phyloP scores from a whole-genome alignment of 2,888 invertebrate genomes.

The Eupithecia vulgata region DNA sequence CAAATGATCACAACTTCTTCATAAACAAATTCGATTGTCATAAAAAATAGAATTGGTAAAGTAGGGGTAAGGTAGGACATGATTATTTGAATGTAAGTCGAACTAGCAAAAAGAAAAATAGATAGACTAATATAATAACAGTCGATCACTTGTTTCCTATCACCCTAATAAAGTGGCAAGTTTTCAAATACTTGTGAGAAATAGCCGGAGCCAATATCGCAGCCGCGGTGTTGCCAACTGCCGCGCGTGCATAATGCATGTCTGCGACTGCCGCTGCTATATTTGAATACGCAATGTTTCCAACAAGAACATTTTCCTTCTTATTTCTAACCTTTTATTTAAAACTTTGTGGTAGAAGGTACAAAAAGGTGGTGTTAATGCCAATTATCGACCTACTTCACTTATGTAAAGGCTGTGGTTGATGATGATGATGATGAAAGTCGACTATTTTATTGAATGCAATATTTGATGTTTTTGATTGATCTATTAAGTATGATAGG shows the following conservation, averaged over 20 bases:
- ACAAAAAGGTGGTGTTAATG: background rate
- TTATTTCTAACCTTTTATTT: background rate
- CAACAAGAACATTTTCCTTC: background rate
- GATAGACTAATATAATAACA: too few relatives aligned
- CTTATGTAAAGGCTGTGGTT: too few relatives aligned
- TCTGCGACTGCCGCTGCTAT: background rate
- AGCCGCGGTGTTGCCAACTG: constrained; percentile 6
- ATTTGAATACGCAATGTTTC: constrained; percentile 7
- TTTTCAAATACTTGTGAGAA: constrained; percentile 1
- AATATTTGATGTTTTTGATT: too few relatives aligned
- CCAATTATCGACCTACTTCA: background rate
- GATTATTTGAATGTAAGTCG: too few relatives aligned
- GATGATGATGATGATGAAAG: too few relatives aligned
- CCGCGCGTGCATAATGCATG: constrained; percentile 31
- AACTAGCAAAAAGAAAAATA: too few relatives aligned
- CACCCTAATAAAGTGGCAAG: background rate
- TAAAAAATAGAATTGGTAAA: too few relatives aligned
- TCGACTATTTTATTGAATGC: too few relatives aligned
- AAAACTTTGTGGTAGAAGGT: background rate
- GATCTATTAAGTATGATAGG: too few relatives aligned
- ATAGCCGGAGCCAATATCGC: background rate
- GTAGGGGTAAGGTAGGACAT: too few relatives aligned
- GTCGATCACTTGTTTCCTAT: background rate
- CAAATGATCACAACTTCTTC: too few relatives aligned
- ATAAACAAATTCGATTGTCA: too few relatives aligned